Base-by-base conservation (phyloP, 2,797 vertebrate genomes). In the Labeo calbasu region DNA sequence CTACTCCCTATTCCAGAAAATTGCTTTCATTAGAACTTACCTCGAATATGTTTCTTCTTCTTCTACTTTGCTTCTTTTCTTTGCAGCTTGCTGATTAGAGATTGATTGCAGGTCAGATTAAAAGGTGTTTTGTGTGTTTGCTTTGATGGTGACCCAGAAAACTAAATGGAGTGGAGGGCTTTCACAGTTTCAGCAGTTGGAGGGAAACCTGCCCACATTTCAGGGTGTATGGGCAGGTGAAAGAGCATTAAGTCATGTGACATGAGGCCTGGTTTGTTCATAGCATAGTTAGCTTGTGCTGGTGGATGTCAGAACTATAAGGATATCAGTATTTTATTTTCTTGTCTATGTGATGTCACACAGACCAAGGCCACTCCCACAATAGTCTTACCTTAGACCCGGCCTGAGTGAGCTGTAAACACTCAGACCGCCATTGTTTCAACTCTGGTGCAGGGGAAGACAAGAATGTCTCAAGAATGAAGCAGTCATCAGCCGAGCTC, bases 61-160 rank as follows among this genome's bases (percentile, higher is more conserved):
- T 51, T 10, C 68, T 70, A 2, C 46, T 69, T 21, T 81, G 79
- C 40, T 9, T 71, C 23, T 19, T 6, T 71, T 11, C 91, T 93
- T 93, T 93, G 91, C 88, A 89, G 78, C 86, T 90, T 84, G 40
- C 81, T 94, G 93, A 94, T 93, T 93, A 90, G 91, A 90, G 91
- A 94, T 93, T 94, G 93, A 94, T 93, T 91, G 89, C 40, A 43
- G 87, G 82, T 82, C 90, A 84, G 92, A 93, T 93, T 92, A 93
- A 91, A 89, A 88, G 87, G 91, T 78, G 57, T 85, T 85, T 71
- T 85, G 86, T 79, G 84, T 77, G 63, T 70, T 50, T 85, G 85
- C 86, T 89, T 23, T 81, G 89, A 73, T 40, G 21, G 55, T 71
- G 76, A 84, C 77, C 68, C 43, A 13, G 13, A 73, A 84, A 72